Percentiles rank a stretch among this genome's conserved stretches.
Conservation (phyloP, 1,140 invertebrate species). For the Calliphora vicina region DNA sequence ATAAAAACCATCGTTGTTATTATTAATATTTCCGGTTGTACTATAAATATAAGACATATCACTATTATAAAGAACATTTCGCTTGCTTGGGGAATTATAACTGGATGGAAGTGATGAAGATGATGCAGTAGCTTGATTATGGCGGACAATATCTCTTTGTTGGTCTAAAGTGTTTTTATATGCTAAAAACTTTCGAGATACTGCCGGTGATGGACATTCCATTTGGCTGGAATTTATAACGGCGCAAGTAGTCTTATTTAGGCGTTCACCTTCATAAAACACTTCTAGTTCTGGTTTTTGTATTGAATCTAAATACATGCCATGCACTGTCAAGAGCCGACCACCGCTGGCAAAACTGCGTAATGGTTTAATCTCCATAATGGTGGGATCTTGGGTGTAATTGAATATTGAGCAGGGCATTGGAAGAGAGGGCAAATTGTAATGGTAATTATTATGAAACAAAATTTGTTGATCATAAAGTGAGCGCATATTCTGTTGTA, state of each 20-base stretch:
- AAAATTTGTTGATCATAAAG: slow-evolving; percentile 9
- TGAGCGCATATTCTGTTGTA: neutral
- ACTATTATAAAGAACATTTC: neutral
- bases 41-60: slow-evolving; percentile 47
- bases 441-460: slow-evolving; percentile 22
- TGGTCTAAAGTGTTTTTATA: slow-evolving; percentile 38
- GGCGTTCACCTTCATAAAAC: slow-evolving; percentile 64
- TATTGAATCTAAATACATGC: slow-evolving; percentile 89
- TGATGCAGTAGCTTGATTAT: neutral
- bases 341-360: slow-evolving; percentile 91
- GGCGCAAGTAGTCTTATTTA: slow-evolving; percentile 84
- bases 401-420: slow-evolving; percentile 72
- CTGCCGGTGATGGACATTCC: slow-evolving; percentile 92
- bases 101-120: neutral
- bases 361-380: slow-evolving; percentile 90
- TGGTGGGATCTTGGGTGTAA: slow-evolving; percentile 91
- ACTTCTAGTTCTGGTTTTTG: slow-evolving; percentile 87
- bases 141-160: neutral
- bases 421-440: slow-evolving; percentile 40
- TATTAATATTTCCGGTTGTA: slow-evolving; percentile 37
- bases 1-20: slow-evolving; percentile 18
- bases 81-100: neutral
- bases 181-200: slow-evolving; percentile 69
- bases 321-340: slow-evolving; percentile 90
- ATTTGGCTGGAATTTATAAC: slow-evolving; percentile 90